These are phyloP conservation scores for Barypeithes pellucidus DNA, from an alignment of 2,888 invertebrate genomes.

Conservation along the genomic window DNA sequence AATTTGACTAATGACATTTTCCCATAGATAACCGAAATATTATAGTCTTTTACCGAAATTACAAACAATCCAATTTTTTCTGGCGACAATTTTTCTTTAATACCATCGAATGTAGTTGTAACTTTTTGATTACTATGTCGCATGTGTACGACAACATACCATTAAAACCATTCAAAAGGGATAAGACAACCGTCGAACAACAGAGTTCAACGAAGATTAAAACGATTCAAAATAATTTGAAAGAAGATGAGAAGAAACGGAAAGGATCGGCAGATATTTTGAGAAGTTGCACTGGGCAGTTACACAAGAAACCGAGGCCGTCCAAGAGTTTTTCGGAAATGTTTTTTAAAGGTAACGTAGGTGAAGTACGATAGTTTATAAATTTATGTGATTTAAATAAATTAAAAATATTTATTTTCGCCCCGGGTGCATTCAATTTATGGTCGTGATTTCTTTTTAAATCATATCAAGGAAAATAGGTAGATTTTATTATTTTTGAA, in stretches of 20 bases:
- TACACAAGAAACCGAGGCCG: conserved; percentile 61
- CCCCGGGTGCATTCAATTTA: no score
- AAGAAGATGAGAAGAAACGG: conserved; percentile 62
- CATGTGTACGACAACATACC: conserved; percentile 67
- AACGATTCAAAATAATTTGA: conserved; percentile 60
- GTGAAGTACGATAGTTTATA: no score
- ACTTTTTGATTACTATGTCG: conserved; percentile 56
- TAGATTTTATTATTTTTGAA: no score
- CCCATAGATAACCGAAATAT: not conserved
- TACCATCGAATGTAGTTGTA: conserved; percentile 37
- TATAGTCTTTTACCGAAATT: not conserved
- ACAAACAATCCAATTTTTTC: conserved; percentile 18
- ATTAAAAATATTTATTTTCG: no score
- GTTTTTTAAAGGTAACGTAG: conserved; percentile 53
- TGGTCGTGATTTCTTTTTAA: no score
- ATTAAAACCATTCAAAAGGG: conserved; percentile 61
- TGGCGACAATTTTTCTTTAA: conserved; percentile 22
- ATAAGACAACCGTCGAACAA: conserved; percentile 56
- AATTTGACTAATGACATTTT: not conserved
- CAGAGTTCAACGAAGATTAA: conserved; percentile 58
- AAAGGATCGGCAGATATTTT: conserved; percentile 65
- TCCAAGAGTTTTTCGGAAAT: conserved; percentile 64
- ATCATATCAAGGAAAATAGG: no score
- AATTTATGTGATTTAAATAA: no score
- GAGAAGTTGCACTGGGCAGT: conserved; percentile 57